phyloP scores from a whole-genome alignment of 2,797 vertebrate species.

The Eupleurogrammus muticus region DNA sequence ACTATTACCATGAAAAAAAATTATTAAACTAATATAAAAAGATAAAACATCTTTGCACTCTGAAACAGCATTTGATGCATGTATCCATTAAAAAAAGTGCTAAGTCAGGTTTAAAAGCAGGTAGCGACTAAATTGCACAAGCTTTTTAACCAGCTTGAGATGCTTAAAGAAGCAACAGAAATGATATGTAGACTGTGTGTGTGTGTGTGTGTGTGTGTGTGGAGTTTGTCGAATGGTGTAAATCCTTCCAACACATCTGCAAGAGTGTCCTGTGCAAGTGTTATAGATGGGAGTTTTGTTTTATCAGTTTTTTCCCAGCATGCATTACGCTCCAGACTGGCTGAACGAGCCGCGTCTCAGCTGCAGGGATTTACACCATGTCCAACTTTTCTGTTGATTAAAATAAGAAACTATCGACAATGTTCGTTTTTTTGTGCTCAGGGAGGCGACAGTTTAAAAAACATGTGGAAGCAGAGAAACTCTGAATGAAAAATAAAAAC shows the following conservation, averaged over 20 bases:
- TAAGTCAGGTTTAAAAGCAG: slow-evolving; percentile 24
- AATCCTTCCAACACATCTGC: slow-evolving; percentile 24
- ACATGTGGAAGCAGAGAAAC: neutral
- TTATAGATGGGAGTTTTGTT: slow-evolving; percentile 14
- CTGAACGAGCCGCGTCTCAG: neutral
- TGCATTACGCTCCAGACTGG: slow-evolving; percentile 14
- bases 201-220: neutral
- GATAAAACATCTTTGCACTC: slow-evolving; percentile 5
- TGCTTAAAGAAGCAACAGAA: neutral
- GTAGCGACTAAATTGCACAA: neutral
- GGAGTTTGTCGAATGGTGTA: neutral
- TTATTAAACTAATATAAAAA: slow-evolving; percentile 27
- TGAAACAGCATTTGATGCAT: slow-evolving; percentile 47
- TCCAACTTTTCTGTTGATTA: slow-evolving; percentile 24
- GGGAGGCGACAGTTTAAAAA: slow-evolving; percentile 1
- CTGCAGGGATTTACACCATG: slow-evolving; percentile 34
- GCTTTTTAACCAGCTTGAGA: slow-evolving; percentile 1
- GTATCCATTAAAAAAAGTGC: slow-evolving; percentile 35
- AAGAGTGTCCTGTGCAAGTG: slow-evolving; percentile 33
- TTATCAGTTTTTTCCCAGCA: slow-evolving; percentile 26
- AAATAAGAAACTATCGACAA: slow-evolving; percentile 30
- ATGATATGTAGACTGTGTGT: slow-evolving; percentile 8
- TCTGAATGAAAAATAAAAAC: neutral
- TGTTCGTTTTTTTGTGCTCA: slow-evolving; percentile 10
- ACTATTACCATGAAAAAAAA: slow-evolving; percentile 13